These are phyloP conservation scores for Anolis carolinensis DNA, from an alignment of 2,113 vertebrate genomes.

Conservation along the genomic window DNA sequence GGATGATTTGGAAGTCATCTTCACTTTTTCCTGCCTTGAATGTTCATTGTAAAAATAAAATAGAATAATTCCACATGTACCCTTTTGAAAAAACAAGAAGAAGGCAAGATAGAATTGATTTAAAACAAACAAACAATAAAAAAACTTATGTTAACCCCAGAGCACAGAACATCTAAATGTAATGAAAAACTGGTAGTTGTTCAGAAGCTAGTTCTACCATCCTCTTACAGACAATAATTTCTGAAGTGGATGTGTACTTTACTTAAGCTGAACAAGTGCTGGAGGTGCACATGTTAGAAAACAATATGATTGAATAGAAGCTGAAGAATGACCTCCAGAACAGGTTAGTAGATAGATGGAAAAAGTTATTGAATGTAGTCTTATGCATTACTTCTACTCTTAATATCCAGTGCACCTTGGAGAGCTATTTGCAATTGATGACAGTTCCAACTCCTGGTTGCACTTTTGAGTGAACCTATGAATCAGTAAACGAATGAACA, in stretches of 20 bases:
- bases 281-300: neutral
- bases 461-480: neutral
- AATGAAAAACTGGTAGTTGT: neutral
- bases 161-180: neutral
- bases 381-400: neutral
- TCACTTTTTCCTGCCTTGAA: neutral
- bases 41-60: neutral
- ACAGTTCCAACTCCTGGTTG: neutral
- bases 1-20: neutral
- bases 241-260: neutral
- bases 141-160: neutral
- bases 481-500: constrained; percentile 1
- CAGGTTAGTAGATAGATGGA: neutral
- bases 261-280: neutral
- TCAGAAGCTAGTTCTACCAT: neutral
- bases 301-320: neutral
- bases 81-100: neutral
- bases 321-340: neutral
- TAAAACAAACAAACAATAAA: neutral
- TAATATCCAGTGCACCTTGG: neutral
- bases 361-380: neutral
- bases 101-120: neutral
- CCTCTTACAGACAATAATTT: neutral
- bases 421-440: constrained; percentile 1
- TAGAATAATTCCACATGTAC: neutral